Conservation (phyloP, 2,888 invertebrate genomes). For the Physocephala rufipes region DNA sequence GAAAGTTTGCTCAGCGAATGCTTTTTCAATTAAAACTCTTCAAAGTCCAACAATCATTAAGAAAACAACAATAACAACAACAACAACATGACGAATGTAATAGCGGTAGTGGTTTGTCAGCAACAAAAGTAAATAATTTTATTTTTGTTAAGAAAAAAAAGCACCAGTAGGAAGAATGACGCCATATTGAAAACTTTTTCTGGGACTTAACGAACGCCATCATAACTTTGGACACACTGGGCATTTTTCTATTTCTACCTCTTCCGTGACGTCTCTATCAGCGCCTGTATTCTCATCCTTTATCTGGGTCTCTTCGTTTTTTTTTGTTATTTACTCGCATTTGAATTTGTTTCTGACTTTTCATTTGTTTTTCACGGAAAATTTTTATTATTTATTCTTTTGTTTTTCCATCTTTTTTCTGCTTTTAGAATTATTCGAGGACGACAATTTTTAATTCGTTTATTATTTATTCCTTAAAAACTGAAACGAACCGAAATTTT, state of each 20-base stretch:
- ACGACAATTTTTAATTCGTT: constrained; percentile 59
- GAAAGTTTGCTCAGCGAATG: constrained; percentile 29
- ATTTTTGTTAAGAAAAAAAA: constrained; percentile 1
- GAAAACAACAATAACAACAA: constrained; percentile 1
- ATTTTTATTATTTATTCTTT: constrained; percentile 7
- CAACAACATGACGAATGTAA: not conserved
- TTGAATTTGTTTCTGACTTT: constrained; percentile 30
- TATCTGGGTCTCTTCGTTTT: not conserved
- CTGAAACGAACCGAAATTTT: constrained; percentile 43
- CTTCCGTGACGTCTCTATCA: not conserved
- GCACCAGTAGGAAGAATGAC: not conserved
- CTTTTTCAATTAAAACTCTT: constrained; percentile 37
- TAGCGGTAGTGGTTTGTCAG: not conserved
- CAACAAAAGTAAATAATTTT: constrained; percentile 35
- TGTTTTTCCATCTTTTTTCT: constrained; percentile 1
- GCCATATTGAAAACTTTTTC: constrained; percentile 34
- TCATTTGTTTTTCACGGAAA: constrained; percentile 2
- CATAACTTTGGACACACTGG: constrained; percentile 15
- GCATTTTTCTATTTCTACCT: not conserved
- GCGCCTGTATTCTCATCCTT: not conserved
- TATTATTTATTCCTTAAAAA: constrained; percentile 56
- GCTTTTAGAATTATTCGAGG: constrained; percentile 34
- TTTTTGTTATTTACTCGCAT: constrained; percentile 9
- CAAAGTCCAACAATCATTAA: not conserved
- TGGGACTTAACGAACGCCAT: constrained; percentile 26